Base-by-base conservation (phyloP, 1,140 invertebrate genomes). In the Drosophila sulfurigaster region DNA sequence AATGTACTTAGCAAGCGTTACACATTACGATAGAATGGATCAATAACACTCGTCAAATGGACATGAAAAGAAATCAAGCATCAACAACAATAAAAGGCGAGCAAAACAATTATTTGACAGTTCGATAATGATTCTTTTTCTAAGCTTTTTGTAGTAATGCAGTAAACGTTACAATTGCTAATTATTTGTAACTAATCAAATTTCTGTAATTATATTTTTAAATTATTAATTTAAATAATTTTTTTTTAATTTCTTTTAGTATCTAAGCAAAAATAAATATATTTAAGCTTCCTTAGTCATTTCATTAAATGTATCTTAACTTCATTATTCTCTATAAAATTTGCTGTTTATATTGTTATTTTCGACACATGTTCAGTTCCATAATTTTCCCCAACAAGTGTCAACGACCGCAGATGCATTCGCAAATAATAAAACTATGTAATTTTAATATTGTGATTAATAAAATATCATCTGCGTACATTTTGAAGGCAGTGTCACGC, bases 1-100 rank as follows among this genome's bases (percentile, higher is more conserved):
- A 65, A 25, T 51, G 59, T 75, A 63, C 67, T 65, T 74, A 35
- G 35, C 46, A 49, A 49, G 46, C 16, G 8, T 10, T 10, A 11
- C 46, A 8, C 28, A 32, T 52, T 52, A n/a, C 5, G n/a, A 52
- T 52, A 30, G 11, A 52, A 13, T 52, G 46, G 8, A 43, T 25
- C 7, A 38, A 59, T 52, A 52, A 32, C n/a, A 52, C n/a, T 30
- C 25, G 49, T 30, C 46, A 59, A 67, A 25, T 32, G 20, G 10
- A 46, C 6, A 35, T 16, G 15, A 52, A 13, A 30, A 28, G 49
- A n/a, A 52, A 30, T n/a, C 45, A 38, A 16, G 4, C 38, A 41
- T 49, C 10, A 15, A 38, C 16, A 13, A 25, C 46, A 25, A 60
- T 20, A 38, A 41, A 38, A 41, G 1, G 5, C 10, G 1, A 43